These are phyloP conservation scores for Stylophora pistillata DNA, from an alignment of 64 coral and sea anemone genomes.

Conservation along the genomic window DNA sequence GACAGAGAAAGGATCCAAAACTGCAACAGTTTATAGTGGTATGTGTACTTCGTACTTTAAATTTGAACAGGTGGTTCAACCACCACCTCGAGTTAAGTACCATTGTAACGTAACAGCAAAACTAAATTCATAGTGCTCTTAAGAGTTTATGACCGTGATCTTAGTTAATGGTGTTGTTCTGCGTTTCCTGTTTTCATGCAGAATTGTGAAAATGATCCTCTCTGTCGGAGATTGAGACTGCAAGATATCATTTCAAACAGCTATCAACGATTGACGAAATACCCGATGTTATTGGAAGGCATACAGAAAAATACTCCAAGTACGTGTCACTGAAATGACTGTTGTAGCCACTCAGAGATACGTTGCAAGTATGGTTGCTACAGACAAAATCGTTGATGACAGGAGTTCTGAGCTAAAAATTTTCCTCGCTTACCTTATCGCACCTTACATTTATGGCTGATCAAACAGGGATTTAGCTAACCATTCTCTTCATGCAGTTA, in stretches of 20 bases:
- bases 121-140: no score
- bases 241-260: conserved; percentile 98
- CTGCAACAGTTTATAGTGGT: conserved; percentile 82
- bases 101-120: no score
- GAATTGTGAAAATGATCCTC: conserved; percentile 84
- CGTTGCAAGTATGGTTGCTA: no score
- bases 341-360: no score
- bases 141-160: no score
- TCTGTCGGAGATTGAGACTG: conserved; percentile 88
- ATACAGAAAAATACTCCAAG: conserved; percentile 93
- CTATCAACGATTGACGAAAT: conserved; percentile 98
- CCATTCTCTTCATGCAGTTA: no score
- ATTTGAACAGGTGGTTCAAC: background rate
- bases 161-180: background rate
- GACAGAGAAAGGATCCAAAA: conserved; percentile 77
- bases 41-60: conserved; percentile 1
- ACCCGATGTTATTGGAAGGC: conserved; percentile 92
- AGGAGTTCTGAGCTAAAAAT: no score
- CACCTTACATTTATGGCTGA: no score
- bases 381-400: no score
- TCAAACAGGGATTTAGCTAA: no score
- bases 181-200: conserved; percentile 5
- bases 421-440: no score
- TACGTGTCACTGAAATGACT: conserved; percentile 7
- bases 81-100: no score